These are phyloP conservation scores for Pollimyrus isidori DNA, from an alignment of 2,113 vertebrate genomes.

Conservation along the genomic window DNA sequence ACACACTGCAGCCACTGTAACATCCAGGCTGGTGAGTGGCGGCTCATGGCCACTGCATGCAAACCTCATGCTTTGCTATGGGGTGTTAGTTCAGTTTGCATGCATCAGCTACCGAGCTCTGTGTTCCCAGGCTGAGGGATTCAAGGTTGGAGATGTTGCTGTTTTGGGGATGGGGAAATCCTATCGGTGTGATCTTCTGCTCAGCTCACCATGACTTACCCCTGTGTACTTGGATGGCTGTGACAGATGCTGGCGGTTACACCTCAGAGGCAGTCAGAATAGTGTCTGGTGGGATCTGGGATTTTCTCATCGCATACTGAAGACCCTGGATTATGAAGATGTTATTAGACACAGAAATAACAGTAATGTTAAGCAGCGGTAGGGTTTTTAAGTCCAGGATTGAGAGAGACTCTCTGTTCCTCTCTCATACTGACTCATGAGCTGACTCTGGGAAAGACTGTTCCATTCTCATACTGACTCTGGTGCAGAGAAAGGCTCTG, in stretches of 20 bases:
- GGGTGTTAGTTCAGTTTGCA: background rate
- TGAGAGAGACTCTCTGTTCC: background rate
- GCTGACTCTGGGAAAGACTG: background rate
- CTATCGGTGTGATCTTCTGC: background rate
- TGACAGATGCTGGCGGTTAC: background rate
- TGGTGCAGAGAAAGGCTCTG: background rate
- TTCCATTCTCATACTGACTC: background rate
- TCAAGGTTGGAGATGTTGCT: background rate
- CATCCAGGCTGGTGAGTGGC: conserved; percentile 12
- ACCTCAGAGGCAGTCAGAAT: background rate
- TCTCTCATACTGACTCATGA: background rate
- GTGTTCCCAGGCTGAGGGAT: background rate
- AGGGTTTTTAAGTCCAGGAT: background rate
- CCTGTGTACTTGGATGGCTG: background rate
- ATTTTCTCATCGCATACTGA: background rate
- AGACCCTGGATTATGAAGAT: background rate
- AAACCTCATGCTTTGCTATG: background rate
- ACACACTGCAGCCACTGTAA: conserved; percentile 13
- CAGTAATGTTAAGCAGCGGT: background rate
- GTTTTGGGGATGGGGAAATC: background rate
- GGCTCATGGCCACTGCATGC: background rate
- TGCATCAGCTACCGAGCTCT: background rate
- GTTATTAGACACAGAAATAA: background rate
- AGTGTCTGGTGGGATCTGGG: background rate
- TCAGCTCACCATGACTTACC: background rate